phyloP scores from a whole-genome alignment of 2,113 vertebrate genomes.

The Protobothrops mucrosquamatus region DNA sequence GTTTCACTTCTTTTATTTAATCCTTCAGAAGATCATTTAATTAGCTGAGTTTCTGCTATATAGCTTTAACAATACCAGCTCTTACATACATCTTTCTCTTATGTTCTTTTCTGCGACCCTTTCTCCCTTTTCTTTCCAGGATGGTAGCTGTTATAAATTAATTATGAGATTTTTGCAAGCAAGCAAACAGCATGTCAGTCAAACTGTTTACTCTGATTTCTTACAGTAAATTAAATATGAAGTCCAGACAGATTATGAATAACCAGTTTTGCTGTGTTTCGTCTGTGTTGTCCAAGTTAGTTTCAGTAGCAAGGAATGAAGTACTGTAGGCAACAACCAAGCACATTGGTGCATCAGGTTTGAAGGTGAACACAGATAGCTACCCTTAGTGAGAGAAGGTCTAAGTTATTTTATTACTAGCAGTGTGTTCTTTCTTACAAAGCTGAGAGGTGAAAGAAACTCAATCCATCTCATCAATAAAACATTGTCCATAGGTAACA shows the following conservation, averaged over 20 bases:
- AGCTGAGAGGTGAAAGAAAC: conserved; percentile 28
- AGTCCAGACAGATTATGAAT: conserved; percentile 36
- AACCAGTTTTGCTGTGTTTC: conserved; percentile 24
- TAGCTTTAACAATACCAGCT: neutral
- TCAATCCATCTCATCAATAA: conserved; percentile 29
- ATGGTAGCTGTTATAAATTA: conserved; percentile 12
- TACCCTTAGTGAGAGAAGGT: neutral
- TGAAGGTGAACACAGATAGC: neutral
- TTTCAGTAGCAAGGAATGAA: conserved; percentile 21
- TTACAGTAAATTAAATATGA: neutral
- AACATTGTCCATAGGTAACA: conserved; percentile 5
- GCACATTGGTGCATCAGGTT: conserved; percentile 34
- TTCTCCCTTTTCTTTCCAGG: neutral
- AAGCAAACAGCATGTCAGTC: neutral
- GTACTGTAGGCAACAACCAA: neutral
- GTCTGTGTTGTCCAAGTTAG: conserved; percentile 30
- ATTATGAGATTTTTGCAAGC: conserved; percentile 8
- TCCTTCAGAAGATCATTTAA: conserved; percentile 26
- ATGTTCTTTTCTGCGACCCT: neutral
- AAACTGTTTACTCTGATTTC: conserved; percentile 4
- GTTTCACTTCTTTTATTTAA: conserved; percentile 9
- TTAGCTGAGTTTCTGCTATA: neutral
- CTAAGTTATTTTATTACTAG: conserved; percentile 38
- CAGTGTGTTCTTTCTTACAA: conserved; percentile 12
- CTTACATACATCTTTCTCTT: neutral